These are phyloP conservation scores for Himalopsyche tibetana DNA, from an alignment of 2,888 invertebrate genomes.

Conservation along the genomic window DNA sequence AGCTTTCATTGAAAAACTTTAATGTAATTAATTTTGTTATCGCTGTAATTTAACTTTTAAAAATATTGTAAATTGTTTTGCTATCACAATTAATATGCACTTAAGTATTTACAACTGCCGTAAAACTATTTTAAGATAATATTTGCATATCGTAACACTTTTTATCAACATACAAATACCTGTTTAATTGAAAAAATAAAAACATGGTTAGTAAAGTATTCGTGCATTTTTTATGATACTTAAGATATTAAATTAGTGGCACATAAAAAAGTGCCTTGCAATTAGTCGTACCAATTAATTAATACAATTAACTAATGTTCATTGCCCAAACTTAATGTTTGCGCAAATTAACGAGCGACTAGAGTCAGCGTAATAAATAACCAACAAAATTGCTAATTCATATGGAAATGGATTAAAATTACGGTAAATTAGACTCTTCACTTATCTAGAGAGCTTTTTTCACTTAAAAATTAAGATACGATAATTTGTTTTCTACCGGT, in stretches of 20 bases:
- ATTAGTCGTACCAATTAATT: conserved; percentile 18
- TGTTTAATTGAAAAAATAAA: conserved; percentile 1
- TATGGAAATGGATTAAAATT: too few relatives aligned
- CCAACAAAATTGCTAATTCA: too few relatives aligned
- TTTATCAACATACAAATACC: background rate
- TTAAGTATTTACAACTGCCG: too few relatives aligned
- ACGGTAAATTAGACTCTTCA: too few relatives aligned
- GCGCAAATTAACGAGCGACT: background rate
- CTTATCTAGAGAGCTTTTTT: too few relatives aligned
- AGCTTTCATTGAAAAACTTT: too few relatives aligned
- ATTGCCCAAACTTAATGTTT: conserved; percentile 3
- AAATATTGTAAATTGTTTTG: too few relatives aligned
- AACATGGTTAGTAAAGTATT: background rate
- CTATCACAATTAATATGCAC: too few relatives aligned
- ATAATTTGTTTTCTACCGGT: too few relatives aligned
- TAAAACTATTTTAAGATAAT: background rate
- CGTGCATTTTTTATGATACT: background rate
- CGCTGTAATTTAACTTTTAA: too few relatives aligned
- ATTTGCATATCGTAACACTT: background rate
- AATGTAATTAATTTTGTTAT: too few relatives aligned
- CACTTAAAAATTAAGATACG: too few relatives aligned
- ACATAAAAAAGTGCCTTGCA: background rate
- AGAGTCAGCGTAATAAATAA: background rate
- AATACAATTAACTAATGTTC: conserved; percentile 9
- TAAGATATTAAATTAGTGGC: background rate